These are phyloP conservation scores for Rutpela maculata DNA, from an alignment of 2,888 invertebrate species.

Conservation along the genomic window DNA sequence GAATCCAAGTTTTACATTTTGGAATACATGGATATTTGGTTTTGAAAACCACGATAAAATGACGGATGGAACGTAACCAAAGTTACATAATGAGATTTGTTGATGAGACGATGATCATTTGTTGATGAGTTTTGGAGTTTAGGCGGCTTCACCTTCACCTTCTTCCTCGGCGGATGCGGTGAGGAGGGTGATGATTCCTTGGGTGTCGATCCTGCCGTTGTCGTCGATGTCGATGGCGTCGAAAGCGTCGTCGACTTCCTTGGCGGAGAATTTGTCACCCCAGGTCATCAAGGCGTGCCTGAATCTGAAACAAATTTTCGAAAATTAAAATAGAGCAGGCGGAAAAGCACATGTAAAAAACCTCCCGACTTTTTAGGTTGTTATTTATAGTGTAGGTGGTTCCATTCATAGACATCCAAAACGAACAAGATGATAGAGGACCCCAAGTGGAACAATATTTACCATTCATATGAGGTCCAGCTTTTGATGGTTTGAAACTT, in stretches of 20 bases:
- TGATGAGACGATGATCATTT: constrained; percentile 52
- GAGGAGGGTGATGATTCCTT: constrained; percentile 90
- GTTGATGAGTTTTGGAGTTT: constrained; percentile 58
- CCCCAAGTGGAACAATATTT: too few relatives aligned
- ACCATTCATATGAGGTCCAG: too few relatives aligned
- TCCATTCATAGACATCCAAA: too few relatives aligned
- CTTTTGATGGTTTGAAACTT: too few relatives aligned
- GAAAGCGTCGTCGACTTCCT: constrained; percentile 94
- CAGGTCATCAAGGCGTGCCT: constrained; percentile 94
- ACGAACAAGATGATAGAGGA: too few relatives aligned
- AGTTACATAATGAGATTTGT: constrained; percentile 43
- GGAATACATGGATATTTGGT: constrained; percentile 24
- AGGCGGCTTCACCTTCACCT: constrained; percentile 76
- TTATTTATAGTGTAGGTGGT: too few relatives aligned
- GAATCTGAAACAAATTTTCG: constrained; percentile 76
- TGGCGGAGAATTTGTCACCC: constrained; percentile 93
- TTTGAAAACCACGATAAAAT: constrained; percentile 2
- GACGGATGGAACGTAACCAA: constrained; percentile 47
- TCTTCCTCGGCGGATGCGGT: constrained; percentile 93
- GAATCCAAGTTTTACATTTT: constrained; percentile 9
- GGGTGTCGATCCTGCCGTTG: constrained; percentile 92
- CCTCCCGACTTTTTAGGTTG: too few relatives aligned
- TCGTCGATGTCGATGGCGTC: constrained; percentile 95
- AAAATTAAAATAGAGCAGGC: too few relatives aligned
- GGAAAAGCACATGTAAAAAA: too few relatives aligned